phyloP scores from a whole-genome alignment of 2,797 vertebrate species.

The Erithacus rubecula region DNA sequence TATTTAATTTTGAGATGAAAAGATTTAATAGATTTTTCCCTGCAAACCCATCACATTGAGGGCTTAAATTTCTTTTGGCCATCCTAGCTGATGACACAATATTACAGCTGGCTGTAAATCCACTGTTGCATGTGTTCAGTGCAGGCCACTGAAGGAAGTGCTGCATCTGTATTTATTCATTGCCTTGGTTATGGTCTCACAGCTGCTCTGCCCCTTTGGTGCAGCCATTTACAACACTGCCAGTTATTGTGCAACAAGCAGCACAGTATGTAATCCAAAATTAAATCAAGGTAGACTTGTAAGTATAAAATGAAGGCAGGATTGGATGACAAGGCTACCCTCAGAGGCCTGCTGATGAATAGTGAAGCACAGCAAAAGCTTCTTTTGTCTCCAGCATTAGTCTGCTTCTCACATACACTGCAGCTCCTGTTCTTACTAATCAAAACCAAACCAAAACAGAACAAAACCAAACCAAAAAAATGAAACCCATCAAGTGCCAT shows the following conservation, averaged over 20 bases:
- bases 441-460: background rate
- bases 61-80: background rate
- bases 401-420: background rate
- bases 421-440: background rate
- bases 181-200: background rate
- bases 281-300: background rate
- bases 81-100: background rate
- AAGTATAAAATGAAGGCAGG: background rate
- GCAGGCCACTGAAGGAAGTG: background rate
- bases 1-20: background rate
- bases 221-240: background rate
- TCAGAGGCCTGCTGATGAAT: background rate
- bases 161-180: background rate
- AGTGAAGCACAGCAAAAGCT: background rate
- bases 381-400: background rate
- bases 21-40: background rate
- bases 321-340: background rate
- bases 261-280: background rate
- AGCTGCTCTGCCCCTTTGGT: background rate
- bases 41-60: background rate
- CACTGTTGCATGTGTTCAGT: fast-evolving
- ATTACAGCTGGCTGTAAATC: background rate
- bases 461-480: background rate
- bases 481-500: background rate
- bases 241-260: background rate